Percentiles rank a stretch among this genome's conserved stretches.
Evolutionary conservation across 2,797 vertebrate species (phyloP).

Genomic region (Peromyscus melanophrys): DNA sequence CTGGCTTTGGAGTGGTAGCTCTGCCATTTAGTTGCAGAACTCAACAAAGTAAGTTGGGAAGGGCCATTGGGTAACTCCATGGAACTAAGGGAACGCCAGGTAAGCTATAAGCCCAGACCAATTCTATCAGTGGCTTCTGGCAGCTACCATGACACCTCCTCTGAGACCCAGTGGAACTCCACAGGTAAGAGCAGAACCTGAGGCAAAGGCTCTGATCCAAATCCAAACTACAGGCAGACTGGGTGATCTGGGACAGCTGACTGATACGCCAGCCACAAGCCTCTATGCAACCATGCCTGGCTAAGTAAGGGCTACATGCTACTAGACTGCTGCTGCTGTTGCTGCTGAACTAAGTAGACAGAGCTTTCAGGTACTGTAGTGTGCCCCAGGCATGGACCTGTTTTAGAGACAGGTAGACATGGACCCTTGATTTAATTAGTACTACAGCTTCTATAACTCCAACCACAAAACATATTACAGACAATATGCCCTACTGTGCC

Average conservation of each 20-base stretch:
- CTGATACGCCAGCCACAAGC: too few species aligned
- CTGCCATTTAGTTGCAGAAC: fast-evolving
- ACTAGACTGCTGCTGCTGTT: background rate
- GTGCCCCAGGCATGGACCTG: too few species aligned
- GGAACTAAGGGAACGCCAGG: background rate
- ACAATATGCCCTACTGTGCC: background rate
- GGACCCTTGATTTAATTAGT: background rate
- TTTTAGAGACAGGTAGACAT: fast-evolving
- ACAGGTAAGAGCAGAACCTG: background rate
- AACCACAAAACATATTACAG: background rate
- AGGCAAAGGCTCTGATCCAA: background rate
- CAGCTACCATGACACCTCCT: background rate
- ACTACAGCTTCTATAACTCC: fast-evolving
- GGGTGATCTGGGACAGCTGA: background rate
- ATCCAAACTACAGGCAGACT: background rate
- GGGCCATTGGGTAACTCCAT: background rate
- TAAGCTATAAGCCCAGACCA: background rate
- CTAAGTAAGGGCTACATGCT: too few species aligned
- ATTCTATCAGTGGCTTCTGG: background rate
- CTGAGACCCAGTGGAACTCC: background rate
- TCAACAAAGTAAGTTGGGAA: background rate
- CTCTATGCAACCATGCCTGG: background rate
- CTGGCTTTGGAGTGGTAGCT: background rate
- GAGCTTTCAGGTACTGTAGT: background rate
- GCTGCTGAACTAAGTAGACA: background rate